phyloP scores from a whole-genome alignment of 1,140 invertebrate genomes.

The Leptinotarsa lineolata region DNA sequence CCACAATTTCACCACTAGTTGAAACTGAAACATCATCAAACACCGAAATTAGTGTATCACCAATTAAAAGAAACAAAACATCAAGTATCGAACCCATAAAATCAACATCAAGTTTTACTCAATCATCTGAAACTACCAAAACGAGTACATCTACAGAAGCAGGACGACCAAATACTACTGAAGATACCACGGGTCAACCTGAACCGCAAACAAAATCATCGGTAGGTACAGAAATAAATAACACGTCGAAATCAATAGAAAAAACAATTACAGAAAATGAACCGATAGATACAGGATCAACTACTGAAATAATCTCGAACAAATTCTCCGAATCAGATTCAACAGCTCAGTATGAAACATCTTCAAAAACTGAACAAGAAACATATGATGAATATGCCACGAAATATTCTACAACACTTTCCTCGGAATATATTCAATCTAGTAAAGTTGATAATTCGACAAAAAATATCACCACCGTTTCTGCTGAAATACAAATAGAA shows the following conservation, averaged over 20 bases:
- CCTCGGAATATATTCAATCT: no score
- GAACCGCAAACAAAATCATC: neutral
- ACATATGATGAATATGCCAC: no score
- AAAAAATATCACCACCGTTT: no score
- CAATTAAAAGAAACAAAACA: neutral
- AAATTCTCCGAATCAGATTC: neutral
- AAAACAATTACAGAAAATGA: neutral
- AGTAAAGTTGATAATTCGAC: no score
- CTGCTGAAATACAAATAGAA: no score
- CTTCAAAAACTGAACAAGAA: neutral
- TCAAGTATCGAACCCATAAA: neutral
- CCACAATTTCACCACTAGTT: neutral
- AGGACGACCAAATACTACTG: neutral
- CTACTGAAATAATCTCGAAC: neutral
- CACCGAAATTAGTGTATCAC: neutral
- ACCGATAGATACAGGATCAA: neutral
- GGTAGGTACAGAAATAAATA: neutral
- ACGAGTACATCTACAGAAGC: no score
- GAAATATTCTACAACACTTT: no score
- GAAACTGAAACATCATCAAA: neutral
- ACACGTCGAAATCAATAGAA: neutral
- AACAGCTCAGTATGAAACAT: neutral
- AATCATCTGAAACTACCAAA: no score
- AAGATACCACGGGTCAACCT: neutral
- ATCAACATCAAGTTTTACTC: neutral